phyloP scores from a whole-genome alignment of 2,797 vertebrate species.

The Nannoperca obscura region DNA sequence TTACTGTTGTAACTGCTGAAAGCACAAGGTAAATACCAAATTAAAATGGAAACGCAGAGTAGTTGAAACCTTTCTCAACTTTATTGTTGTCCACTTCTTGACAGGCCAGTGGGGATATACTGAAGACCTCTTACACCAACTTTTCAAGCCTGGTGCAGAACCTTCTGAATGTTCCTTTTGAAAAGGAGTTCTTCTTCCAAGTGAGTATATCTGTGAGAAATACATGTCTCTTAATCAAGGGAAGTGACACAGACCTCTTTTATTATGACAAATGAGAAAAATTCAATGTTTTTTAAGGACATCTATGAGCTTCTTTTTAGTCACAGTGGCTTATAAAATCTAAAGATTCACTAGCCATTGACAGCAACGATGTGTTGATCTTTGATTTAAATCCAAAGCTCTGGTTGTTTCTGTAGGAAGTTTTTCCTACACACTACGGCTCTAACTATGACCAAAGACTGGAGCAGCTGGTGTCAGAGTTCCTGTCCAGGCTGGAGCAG shows the following conservation, averaged over 20 bases:
- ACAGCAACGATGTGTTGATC: neutral
- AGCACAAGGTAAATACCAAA: neutral
- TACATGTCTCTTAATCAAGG: neutral
- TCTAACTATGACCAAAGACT: constrained; percentile 60
- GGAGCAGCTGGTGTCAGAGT: constrained; percentile 67
- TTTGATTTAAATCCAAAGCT: constrained; percentile 6
- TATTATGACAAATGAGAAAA: neutral
- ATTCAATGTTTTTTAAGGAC: neutral
- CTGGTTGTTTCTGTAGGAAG: constrained; percentile 58
- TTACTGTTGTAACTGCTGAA: neutral
- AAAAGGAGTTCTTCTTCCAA: constrained; percentile 74
- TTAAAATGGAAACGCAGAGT: neutral
- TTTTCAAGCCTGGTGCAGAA: constrained; percentile 74
- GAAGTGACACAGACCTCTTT: neutral
- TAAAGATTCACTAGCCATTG: neutral
- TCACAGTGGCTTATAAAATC: neutral
- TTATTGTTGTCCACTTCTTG: constrained; percentile 9
- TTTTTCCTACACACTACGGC: constrained; percentile 72
- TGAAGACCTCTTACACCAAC: constrained; percentile 70
- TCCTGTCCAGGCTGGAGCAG: constrained; percentile 74
- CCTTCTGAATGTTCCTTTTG: constrained; percentile 68
- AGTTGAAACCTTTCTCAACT: neutral
- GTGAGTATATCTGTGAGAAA: constrained; percentile 50
- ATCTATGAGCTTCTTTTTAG: neutral
- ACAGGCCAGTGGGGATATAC: constrained; percentile 56